These are phyloP conservation scores for Branchellion lobata DNA, from an alignment of 2,888 invertebrate genomes.

Conservation along the genomic window DNA sequence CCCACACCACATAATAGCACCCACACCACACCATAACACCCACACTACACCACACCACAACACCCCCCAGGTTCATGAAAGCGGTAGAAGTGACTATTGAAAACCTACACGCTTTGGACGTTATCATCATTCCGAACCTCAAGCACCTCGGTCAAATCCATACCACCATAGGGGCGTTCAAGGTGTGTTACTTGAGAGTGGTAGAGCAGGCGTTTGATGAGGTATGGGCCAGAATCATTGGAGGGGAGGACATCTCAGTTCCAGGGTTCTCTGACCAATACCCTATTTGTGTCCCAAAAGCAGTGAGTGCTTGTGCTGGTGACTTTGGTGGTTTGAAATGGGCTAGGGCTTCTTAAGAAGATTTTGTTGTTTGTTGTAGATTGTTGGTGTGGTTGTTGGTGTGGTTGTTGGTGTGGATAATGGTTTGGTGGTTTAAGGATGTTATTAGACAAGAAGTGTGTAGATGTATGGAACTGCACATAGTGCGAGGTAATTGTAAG, in stretches of 20 bases:
- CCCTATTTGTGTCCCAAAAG: too few relatives aligned
- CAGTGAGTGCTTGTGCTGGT: not conserved
- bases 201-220: constrained; percentile 44
- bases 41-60: too few relatives aligned
- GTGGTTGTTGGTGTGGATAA: not conserved
- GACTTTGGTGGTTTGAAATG: not conserved
- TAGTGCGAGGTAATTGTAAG: too few relatives aligned
- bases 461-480: too few relatives aligned
- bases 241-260: constrained; percentile 4
- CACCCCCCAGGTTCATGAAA: constrained; percentile 49
- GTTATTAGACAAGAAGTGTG: too few relatives aligned
- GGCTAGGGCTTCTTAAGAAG: too few relatives aligned
- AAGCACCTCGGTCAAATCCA: constrained; percentile 42
- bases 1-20: too few relatives aligned
- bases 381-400: not conserved
- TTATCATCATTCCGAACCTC: constrained; percentile 46
- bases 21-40: too few relatives aligned
- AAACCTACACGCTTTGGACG: constrained; percentile 46
- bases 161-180: constrained; percentile 37
- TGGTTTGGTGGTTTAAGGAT: too few relatives aligned
- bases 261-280: not conserved
- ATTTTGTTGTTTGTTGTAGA: too few relatives aligned
- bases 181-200: constrained; percentile 38
- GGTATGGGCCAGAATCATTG: constrained; percentile 4
- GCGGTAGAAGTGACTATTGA: constrained; percentile 46